Conservation (phyloP, 1,140 invertebrate genomes). For the Plodia interpunctella region DNA sequence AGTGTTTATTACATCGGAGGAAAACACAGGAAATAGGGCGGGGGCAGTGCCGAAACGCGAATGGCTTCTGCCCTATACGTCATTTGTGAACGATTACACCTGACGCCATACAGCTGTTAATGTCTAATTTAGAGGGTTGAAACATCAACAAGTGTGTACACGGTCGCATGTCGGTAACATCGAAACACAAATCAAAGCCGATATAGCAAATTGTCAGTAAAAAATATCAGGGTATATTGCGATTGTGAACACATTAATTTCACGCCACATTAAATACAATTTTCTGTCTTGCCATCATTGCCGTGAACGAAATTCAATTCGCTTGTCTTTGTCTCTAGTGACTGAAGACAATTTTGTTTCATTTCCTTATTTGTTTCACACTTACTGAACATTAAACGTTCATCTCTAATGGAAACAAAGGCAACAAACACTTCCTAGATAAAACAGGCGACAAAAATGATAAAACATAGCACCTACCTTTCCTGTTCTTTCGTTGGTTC, state of each 20-base stretch:
- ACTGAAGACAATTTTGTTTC: constrained; percentile 2
- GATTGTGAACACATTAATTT: background rate
- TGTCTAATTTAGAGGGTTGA: constrained; percentile 27
- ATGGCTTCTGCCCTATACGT: constrained; percentile 28
- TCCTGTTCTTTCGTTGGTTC: constrained; percentile 21
- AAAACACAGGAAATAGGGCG: constrained; percentile 58
- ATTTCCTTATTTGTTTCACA: constrained; percentile 12
- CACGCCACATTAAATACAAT: constrained; percentile 6
- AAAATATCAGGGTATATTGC: background rate
- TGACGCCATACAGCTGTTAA: constrained; percentile 21
- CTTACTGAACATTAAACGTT: background rate
- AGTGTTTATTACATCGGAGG: constrained; percentile 54
- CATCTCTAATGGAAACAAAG: background rate
- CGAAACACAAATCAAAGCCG: background rate
- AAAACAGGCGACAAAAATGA: background rate
- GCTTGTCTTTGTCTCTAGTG: background rate
- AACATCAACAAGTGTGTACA: constrained; percentile 23
- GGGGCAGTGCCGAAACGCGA: constrained; percentile 26
- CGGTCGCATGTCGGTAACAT: constrained; percentile 16
- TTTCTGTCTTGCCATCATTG: constrained; percentile 5
- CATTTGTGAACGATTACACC: constrained; percentile 28
- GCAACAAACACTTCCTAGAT: background rate
- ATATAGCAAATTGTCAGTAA: constrained; percentile 1
- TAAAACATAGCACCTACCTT: constrained; percentile 27
- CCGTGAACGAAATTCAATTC: constrained; percentile 3